Evolutionary conservation across 2,888 invertebrate genomes (phyloP), one percentile per base, ranked within the genome.

Genomic region (Yponomeuta plumbellus): DNA sequence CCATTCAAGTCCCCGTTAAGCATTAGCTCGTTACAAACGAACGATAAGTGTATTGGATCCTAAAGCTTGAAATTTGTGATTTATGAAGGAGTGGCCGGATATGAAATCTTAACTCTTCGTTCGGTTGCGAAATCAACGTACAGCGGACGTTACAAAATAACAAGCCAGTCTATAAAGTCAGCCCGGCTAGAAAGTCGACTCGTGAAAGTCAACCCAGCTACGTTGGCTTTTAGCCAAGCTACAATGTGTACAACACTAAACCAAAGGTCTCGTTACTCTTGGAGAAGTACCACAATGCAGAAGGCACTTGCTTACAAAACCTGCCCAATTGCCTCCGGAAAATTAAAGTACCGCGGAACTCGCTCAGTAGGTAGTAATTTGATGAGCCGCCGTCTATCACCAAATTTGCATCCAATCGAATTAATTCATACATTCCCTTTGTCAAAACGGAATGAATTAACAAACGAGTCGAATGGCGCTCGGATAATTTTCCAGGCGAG

Each of bases 401-500:
- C 44, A 17, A 13, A 52, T 52, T 17, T 13, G 17, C 44, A 52
- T 52, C 44, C 44, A 17, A 52, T 52, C 44, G 17, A 52, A 52
- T 52, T 52, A 52, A 52, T 52, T 52, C 44, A 52, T 52, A 52
- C 44, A 52, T 52, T 52, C 44, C 44, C 44, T 52, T 52, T 17
- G 44, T 52, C 44, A 52, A 52, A 52, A 52, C 44, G 44, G 44
- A 52, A 52, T 52, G 44, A 52, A 52, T 52, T 13, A 52, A 52
- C 44, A 52, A 52, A 52, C 44, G 44, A 52, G 44, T 13, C 44
- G 44, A 34, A 52, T 52, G 44, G 44, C 44, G 44, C 17, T 52
- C 44, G 44, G 44, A 17, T 52, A 52, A 52, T 52, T 52, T 52
- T 52, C 44, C 44, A 52, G 4, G 44, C 44, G 44, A 52, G 44